Evolutionary conservation across 1,140 invertebrate species (phyloP).

Genomic region (Listronotus oregonensis): DNA sequence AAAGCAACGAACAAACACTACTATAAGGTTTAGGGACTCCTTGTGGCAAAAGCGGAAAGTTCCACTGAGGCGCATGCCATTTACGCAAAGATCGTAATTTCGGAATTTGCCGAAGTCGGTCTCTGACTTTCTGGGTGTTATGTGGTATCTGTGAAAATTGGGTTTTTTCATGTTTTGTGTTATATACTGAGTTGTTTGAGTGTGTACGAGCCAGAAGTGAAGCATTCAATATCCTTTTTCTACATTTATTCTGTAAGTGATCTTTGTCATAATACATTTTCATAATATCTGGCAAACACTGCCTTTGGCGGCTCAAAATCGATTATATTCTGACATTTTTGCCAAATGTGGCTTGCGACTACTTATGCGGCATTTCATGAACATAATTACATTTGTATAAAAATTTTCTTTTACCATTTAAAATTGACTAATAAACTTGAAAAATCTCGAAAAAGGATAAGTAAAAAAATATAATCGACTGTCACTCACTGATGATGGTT

Average conservation of each 20-base stretch:
- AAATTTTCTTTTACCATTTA: neutral
- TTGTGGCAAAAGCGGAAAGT: no score
- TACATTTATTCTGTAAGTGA: slow-evolving; percentile 18
- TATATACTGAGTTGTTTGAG: slow-evolving; percentile 17
- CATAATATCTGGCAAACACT: neutral
- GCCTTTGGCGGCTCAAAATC: slow-evolving; percentile 14
- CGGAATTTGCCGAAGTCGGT: slow-evolving; percentile 16
- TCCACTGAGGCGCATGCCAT: neutral
- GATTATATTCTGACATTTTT: slow-evolving; percentile 20
- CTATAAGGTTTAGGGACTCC: no score
- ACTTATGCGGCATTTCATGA: slow-evolving; percentile 7
- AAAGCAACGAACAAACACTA: no score
- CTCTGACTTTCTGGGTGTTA: slow-evolving; percentile 15
- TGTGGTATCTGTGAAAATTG: slow-evolving; percentile 13
- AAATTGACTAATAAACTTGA: neutral
- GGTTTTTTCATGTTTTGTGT: slow-evolving; percentile 32
- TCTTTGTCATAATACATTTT: neutral
- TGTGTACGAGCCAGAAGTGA: slow-evolving; percentile 6
- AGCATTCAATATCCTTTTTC: slow-evolving; percentile 1
- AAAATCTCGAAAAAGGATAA: neutral
- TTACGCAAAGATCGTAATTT: slow-evolving; percentile 1
- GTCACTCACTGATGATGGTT: no score
- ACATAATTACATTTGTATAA: neutral
- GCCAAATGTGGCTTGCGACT: neutral
- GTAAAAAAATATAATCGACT: no score